phyloP scores from a whole-genome alignment of 1,140 invertebrate species.

The Cardiocondyla obscurior region DNA sequence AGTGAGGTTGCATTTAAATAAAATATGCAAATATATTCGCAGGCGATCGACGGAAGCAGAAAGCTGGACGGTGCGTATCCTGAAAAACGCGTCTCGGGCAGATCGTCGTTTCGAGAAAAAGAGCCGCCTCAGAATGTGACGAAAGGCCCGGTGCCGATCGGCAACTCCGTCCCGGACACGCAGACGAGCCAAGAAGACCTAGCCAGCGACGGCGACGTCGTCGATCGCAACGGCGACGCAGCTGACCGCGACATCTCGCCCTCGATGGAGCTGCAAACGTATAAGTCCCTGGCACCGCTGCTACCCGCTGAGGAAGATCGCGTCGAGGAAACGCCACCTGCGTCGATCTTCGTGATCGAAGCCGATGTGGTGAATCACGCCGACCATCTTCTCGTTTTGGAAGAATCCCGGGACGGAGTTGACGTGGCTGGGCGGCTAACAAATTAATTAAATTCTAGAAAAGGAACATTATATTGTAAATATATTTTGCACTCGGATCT shows the following conservation, averaged over 20 bases:
- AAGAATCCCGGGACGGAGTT: constrained; percentile 13
- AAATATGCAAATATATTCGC: no score
- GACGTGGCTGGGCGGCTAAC: constrained; percentile 28
- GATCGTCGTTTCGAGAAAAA: constrained; percentile 52
- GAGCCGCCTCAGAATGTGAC: constrained; percentile 3
- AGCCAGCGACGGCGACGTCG: constrained; percentile 37
- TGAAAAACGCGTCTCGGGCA: neutral
- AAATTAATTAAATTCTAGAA: neutral
- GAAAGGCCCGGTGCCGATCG: constrained; percentile 15
- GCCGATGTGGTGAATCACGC: constrained; percentile 70
- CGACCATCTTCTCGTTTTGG: constrained; percentile 5
- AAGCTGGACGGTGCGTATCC: neutral
- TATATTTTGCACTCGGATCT: neutral
- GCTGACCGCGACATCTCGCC: neutral
- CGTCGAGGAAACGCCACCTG: constrained; percentile 55
- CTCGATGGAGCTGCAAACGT: constrained; percentile 64
- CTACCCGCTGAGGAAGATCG: constrained; percentile 38
- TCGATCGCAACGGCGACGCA: neutral
- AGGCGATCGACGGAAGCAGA: constrained; percentile 59
- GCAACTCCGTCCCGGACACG: neutral
- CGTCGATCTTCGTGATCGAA: constrained; percentile 73
- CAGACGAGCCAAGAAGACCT: constrained; percentile 37
- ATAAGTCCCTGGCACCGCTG: constrained; percentile 54
- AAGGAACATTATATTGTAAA: no score
- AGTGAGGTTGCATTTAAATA: no score